A percentile compares a stretch with the other conserved stretches of the same genome.
These are phyloP conservation scores for Spilarctia lutea DNA, from an alignment of 2,888 invertebrate species.

Conservation along the genomic window DNA sequence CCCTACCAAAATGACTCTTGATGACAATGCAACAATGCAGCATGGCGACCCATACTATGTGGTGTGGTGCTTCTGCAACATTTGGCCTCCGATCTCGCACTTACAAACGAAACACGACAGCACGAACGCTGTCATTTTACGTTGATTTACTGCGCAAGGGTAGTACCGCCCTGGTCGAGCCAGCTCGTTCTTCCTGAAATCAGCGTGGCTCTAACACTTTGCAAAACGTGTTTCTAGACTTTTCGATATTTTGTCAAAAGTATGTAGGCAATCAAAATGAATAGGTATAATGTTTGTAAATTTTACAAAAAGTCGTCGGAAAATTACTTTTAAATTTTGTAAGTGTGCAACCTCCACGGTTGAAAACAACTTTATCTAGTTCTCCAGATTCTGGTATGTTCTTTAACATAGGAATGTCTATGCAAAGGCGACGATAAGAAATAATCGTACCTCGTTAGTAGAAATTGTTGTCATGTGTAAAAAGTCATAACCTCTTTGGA, in stretches of 20 bases:
- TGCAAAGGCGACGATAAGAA: not conserved
- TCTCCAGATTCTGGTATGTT: not conserved
- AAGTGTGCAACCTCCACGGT: not conserved
- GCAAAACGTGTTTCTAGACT: no score
- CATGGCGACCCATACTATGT: no score
- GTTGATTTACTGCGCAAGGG: no score
- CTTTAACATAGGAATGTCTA: not conserved
- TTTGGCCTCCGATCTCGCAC: no score
- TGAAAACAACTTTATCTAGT: not conserved
- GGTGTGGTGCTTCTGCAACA: no score
- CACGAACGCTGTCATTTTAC: no score
- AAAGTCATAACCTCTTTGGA: not conserved
- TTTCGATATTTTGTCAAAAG: not conserved
- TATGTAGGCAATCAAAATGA: not conserved
- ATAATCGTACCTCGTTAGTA: not conserved
- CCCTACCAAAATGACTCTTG: no score
- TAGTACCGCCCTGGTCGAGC: no score
- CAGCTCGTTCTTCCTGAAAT: no score
- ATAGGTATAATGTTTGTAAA: not conserved
- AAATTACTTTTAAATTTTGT: not conserved
- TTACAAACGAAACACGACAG: no score
- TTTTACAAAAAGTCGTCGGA: not conserved
- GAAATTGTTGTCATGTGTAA: not conserved
- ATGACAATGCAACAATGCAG: no score
- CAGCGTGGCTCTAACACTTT: no score